Conservation (phyloP, 2,888 invertebrate species). For the Strigamia maritima region DNA sequence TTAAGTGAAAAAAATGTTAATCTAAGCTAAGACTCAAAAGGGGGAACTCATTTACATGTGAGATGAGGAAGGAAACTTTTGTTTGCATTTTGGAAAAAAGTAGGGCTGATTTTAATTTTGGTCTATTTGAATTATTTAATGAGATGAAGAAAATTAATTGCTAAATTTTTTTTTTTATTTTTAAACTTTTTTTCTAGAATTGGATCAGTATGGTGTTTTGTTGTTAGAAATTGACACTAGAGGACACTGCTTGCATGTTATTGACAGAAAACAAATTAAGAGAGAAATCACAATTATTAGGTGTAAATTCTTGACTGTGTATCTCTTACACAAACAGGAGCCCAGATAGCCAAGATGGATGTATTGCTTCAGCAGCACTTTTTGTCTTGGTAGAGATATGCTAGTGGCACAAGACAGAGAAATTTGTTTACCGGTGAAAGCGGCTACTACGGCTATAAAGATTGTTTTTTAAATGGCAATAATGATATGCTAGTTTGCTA, state of each 20-base stretch:
- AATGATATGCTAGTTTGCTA: too few relatives aligned
- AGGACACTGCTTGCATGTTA: not conserved
- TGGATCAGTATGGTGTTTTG: not conserved
- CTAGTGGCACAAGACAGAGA: too few relatives aligned
- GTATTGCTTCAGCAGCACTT: too few relatives aligned
- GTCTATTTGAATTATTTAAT: conserved; percentile 13
- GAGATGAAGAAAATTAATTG: conserved; percentile 12
- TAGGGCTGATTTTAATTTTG: not conserved
- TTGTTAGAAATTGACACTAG: not conserved
- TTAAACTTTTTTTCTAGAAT: not conserved
- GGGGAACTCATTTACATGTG: not conserved
- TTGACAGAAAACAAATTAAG: not conserved
- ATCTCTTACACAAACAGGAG: too few relatives aligned
- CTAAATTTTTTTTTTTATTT: not conserved
- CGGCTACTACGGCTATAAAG: too few relatives aligned
- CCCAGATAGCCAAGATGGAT: too few relatives aligned
- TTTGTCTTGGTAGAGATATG: too few relatives aligned
- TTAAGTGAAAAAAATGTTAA: not conserved
- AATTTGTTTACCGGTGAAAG: too few relatives aligned
- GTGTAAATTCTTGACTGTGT: too few relatives aligned
- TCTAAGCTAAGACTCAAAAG: not conserved
- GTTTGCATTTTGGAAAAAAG: not conserved
- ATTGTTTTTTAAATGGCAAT: too few relatives aligned
- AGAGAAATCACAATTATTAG: too few relatives aligned
- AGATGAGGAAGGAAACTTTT: conserved; percentile 4